These are phyloP conservation scores for Ageneiosus marmoratus DNA, from an alignment of 2,113 vertebrate species.

Conservation along the genomic window DNA sequence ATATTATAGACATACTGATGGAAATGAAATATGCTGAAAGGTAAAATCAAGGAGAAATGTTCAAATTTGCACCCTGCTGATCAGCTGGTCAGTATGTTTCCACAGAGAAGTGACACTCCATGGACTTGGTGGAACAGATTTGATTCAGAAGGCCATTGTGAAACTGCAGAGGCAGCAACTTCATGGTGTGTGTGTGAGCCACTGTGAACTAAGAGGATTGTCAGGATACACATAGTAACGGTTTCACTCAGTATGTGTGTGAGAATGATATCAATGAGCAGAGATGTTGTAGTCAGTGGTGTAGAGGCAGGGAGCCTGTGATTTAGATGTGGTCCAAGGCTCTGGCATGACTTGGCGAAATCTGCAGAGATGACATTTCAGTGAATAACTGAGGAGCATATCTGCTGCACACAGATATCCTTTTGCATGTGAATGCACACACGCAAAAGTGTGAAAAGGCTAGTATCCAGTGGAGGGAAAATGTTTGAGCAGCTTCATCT, in stretches of 20 bases:
- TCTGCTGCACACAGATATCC: slow-evolving; percentile 5
- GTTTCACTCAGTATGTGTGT: not conserved
- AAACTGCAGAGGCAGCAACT: slow-evolving; percentile 9
- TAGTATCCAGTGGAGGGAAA: not conserved
- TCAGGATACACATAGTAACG: not conserved
- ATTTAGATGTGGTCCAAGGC: slow-evolving; percentile 34
- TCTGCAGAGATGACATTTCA: slow-evolving; percentile 13
- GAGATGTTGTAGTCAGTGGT: not conserved
- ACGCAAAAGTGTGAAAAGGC: slow-evolving; percentile 36
- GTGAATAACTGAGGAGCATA: slow-evolving; percentile 1
- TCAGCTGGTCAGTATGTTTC: not conserved
- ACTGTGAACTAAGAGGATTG: not conserved
- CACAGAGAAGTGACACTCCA: not conserved
- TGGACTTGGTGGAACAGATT: not conserved
- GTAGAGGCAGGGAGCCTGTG: slow-evolving; percentile 16
- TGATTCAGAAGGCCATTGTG: not conserved
- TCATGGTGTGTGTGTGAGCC: not conserved
- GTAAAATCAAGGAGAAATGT: not conserved
- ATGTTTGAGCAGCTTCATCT: slow-evolving; percentile 14
- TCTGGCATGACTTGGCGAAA: slow-evolving; percentile 41
- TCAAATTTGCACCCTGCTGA: not conserved
- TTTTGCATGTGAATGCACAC: slow-evolving; percentile 27
- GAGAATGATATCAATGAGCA: not conserved
- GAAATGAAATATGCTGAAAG: not conserved
- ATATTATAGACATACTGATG: not conserved